Conservation (phyloP, 2,113 vertebrate species). For the Chitala chitala region DNA sequence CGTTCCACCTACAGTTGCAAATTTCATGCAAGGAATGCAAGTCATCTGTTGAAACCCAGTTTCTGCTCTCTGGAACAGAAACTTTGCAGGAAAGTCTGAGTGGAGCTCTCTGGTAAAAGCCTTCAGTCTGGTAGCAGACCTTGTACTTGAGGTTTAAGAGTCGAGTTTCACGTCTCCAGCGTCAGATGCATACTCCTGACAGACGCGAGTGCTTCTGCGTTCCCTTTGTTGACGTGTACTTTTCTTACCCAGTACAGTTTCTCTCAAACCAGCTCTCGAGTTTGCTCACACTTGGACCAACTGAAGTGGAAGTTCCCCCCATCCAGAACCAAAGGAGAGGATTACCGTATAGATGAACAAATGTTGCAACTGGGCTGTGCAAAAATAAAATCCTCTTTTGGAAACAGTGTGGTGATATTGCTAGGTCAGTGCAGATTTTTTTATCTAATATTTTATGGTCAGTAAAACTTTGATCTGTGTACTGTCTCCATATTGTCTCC, state of each 20-base stretch:
- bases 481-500: constrained; percentile 45
- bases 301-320: not conserved
- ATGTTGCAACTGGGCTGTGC: not conserved
- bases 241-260: too few relatives aligned
- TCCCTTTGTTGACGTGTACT: not conserved
- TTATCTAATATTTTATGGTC: constrained; percentile 41
- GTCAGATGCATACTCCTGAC: too few relatives aligned
- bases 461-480: constrained; percentile 48
- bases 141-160: too few relatives aligned
- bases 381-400: constrained; percentile 30
- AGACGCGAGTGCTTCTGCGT: too few relatives aligned
- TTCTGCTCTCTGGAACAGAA: not conserved
- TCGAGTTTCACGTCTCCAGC: too few relatives aligned
- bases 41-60: constrained; percentile 25
- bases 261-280: not conserved
- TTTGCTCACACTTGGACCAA: not conserved
- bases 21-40: constrained; percentile 14
- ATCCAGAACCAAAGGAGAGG: not conserved
- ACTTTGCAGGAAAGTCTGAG: too few relatives aligned
- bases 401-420: constrained; percentile 54
- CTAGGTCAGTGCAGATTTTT: constrained; percentile 46
- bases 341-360: not conserved
- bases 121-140: not conserved
- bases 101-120: too few relatives aligned
- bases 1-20: constrained; percentile 23